Conservation (phyloP, 2,113 vertebrate genomes). For the Glaucomys volans region DNA sequence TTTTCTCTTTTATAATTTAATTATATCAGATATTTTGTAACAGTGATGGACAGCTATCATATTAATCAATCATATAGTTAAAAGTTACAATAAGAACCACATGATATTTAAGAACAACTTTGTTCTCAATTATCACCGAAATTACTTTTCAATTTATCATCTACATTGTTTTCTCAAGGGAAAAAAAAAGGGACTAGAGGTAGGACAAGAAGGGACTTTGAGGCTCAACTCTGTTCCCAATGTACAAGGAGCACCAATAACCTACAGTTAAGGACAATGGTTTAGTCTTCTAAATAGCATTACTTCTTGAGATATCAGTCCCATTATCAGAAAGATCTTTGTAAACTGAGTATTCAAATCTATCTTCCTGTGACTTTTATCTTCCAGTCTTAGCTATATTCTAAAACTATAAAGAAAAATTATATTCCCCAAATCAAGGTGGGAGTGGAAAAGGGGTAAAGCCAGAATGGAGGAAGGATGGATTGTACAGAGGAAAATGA, state of each 20-base stretch:
- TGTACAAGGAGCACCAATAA: neutral
- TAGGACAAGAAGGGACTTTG: neutral
- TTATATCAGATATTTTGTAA: neutral
- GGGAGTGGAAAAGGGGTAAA: no score
- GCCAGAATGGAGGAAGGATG: no score
- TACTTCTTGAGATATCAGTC: neutral
- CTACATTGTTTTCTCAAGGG: neutral
- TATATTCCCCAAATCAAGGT: neutral
- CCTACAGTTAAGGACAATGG: neutral
- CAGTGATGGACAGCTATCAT: neutral
- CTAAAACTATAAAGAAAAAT: constrained; percentile 43
- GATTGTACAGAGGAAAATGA: no score
- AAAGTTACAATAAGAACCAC: neutral
- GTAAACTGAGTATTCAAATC: neutral
- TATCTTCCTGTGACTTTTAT: neutral
- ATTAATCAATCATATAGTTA: constrained; percentile 14
- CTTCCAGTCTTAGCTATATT: neutral
- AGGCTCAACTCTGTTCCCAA: constrained; percentile 8
- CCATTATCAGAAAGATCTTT: neutral
- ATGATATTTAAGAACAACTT: neutral
- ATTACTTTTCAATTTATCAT: neutral
- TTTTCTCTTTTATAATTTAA: neutral
- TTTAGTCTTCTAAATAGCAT: neutral
- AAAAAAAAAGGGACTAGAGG: neutral
- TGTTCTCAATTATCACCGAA: neutral